phyloP scores from a whole-genome alignment of 1,140 invertebrate genomes.

The Drosophila ogumai region DNA sequence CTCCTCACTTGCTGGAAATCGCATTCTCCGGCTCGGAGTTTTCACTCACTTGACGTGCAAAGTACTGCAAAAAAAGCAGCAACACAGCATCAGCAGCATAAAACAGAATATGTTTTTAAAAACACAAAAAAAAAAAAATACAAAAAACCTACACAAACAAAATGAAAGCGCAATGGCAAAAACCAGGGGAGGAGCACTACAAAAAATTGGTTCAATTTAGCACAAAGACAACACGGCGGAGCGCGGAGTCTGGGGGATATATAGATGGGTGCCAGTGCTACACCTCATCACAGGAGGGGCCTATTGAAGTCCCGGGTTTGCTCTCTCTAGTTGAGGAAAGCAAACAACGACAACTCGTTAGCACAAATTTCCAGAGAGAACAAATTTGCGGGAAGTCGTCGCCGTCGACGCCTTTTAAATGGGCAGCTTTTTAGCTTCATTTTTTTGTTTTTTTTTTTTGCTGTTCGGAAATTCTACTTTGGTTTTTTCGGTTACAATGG shows the following conservation, averaged over 20 bases:
- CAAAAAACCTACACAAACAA: constrained; percentile 61
- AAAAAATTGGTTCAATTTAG: constrained; percentile 82
- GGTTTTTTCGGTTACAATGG: constrained; percentile 50
- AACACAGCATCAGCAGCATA: constrained; percentile 35
- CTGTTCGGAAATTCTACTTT: not conserved
- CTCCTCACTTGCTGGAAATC: constrained; percentile 35
- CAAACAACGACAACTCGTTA: constrained; percentile 77
- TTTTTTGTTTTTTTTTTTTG: not conserved
- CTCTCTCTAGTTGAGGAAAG: constrained; percentile 44
- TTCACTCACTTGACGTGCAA: constrained; percentile 81
- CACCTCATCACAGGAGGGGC: constrained; percentile 44
- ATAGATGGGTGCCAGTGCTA: constrained; percentile 15
- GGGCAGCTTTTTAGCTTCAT: constrained; percentile 58
- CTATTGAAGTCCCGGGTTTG: constrained; percentile 59
- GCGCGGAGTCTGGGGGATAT: constrained; percentile 21
- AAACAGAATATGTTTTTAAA: constrained; percentile 60
- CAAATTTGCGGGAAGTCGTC: constrained; percentile 31
- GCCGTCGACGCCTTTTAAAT: constrained; percentile 76
- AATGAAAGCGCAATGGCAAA: constrained; percentile 69
- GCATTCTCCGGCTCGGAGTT: constrained; percentile 52
- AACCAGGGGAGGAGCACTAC: constrained; percentile 33
- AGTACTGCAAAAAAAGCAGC: constrained; percentile 67
- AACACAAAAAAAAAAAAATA: constrained; percentile 25
- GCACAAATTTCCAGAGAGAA: constrained; percentile 63
- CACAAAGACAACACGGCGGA: constrained; percentile 65